Evolutionary conservation across 2,113 vertebrate species (phyloP).

Genomic region (Salvator merianae): DNA sequence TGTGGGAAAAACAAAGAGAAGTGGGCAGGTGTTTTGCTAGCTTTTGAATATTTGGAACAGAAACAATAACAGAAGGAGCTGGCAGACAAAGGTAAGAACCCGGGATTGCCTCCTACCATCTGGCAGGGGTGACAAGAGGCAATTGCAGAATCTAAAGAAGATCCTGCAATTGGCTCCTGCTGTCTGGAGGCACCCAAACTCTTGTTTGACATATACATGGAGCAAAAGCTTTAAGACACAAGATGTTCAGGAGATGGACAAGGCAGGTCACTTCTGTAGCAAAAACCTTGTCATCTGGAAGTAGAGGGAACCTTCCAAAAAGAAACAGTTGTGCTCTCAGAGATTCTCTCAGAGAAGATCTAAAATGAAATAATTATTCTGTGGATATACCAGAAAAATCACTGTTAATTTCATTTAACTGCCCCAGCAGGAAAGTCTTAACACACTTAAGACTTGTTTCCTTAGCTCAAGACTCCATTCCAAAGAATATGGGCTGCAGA

Average conservation of each 20-base stretch:
- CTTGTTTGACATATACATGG: no score
- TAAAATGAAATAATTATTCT: neutral
- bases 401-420: neutral
- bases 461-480: neutral
- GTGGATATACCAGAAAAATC: neutral
- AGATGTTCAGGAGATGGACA: neutral
- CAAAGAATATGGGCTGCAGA: constrained; percentile 10
- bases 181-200: no score
- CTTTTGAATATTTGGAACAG: no score
- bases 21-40: no score
- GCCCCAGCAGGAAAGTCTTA: neutral
- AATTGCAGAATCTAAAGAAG: no score
- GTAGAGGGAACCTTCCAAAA: neutral
- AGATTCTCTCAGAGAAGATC: neutral
- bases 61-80: no score
- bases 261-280: neutral
- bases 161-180: no score
- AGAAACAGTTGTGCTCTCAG: neutral
- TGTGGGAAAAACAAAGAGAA: no score
- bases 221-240: neutral
- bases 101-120: no score
- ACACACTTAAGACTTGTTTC: neutral
- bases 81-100: no score
- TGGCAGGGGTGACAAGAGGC: no score
- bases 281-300: neutral